Percentiles rank a stretch among this genome's conserved stretches.
Evolutionary conservation across 2,888 invertebrate genomes (phyloP).

Genomic region (Carterocephalus palaemon): DNA sequence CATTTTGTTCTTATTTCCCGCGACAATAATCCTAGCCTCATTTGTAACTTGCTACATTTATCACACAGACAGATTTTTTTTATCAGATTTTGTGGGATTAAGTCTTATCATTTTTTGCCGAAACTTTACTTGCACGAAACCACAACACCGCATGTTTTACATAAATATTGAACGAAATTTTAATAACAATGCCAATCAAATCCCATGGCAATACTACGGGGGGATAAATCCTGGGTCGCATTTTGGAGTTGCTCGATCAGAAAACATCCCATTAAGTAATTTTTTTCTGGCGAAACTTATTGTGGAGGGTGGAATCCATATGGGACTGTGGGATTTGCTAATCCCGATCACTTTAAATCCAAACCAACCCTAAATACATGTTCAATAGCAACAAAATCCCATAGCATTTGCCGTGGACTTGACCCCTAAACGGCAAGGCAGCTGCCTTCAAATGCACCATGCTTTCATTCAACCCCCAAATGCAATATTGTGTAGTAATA

Average conservation of each 20-base stretch:
- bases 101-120: background rate
- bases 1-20: too few relatives aligned
- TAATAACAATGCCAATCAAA: slow-evolving; percentile 33
- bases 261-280: slow-evolving; percentile 76
- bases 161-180: slow-evolving; percentile 30
- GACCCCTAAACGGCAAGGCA: slow-evolving; percentile 44
- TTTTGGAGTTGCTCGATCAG: slow-evolving; percentile 61
- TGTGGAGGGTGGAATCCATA: slow-evolving; percentile 71
- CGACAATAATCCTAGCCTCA: too few relatives aligned
- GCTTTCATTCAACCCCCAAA: slow-evolving; percentile 58
- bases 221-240: slow-evolving; percentile 33
- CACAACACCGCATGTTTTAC: slow-evolving; percentile 19
- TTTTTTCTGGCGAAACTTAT: slow-evolving; percentile 71
- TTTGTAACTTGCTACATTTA: too few relatives aligned
- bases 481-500: slow-evolving; percentile 72
- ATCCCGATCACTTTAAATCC: slow-evolving; percentile 29
- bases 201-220: slow-evolving; percentile 35
- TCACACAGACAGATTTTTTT: too few relatives aligned
- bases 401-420: background rate
- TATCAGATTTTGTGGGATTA: too few relatives aligned
- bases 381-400: background rate
- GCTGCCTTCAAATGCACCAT: slow-evolving; percentile 67
- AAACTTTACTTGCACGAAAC: background rate
- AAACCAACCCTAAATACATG: slow-evolving; percentile 36
- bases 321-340: slow-evolving; percentile 60